Base-by-base conservation (phyloP, 2,888 invertebrate species). In the Morpho deidamia region DNA sequence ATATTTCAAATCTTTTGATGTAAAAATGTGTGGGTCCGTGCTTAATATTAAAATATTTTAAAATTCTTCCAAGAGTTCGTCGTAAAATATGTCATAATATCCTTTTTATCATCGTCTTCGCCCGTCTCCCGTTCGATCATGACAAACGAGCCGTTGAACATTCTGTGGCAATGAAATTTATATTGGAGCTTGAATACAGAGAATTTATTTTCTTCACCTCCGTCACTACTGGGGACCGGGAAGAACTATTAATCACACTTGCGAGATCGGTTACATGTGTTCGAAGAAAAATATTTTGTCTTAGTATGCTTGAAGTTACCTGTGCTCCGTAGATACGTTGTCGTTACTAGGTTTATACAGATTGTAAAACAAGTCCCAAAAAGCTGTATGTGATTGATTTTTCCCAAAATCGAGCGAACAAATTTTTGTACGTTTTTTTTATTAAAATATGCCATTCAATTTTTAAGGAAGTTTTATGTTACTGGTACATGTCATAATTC, bases 191-290 rank as follows among this genome's bases (percentile, higher is more conserved):
- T 76, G 76, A 75, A 78, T 75, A 72, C 70, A 65, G 66, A 64
- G 68, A 66, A 68, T 68, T 68, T 67, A 67, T 68, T 71, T 66
- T 64, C 67, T 63, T 64, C 74, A 81, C 82, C 83, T 78, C 72
- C 82, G 76, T 81, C 82, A 78, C 65, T 67, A 59, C 63, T 67
- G 78, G 79, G 79, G 76, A 72, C 65, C 78, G 80, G 78, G 78
- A 67, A 66, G 66, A 69, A 69, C 71, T 76, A 78, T 80, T 81
- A 77, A 75, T 79, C 78, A 78, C 81, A 76, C 76, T 72, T 81
- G 78, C 73, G 75, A 72, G 68, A 60, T 54, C 71, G 58, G 50
- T 59, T 59, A 58, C 60, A 56, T 51, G 56, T 58, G 59, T 58
- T 61, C 51, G 53, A 52, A 46, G 55, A 56, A 59, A 58, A 51